Evolutionary conservation across 2,797 vertebrate species (phyloP).

Genomic region (Salmo trutta): DNA sequence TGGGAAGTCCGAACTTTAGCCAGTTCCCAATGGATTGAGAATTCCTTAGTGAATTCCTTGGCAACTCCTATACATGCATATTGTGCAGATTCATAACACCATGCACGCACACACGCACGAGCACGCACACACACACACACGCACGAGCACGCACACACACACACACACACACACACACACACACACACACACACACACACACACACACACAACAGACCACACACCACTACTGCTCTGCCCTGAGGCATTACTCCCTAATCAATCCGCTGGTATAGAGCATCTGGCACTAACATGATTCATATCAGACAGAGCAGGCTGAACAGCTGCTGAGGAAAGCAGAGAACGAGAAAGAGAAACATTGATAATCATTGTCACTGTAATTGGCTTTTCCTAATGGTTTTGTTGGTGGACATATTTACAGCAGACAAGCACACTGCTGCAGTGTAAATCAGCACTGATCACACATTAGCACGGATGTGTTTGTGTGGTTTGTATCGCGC

Average conservation of each 20-base stretch:
- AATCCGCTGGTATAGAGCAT: conserved; percentile 20
- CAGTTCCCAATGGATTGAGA: not conserved
- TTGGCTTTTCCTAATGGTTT: conserved; percentile 22
- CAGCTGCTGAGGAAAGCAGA: conserved; percentile 27
- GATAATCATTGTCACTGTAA: conserved; percentile 9
- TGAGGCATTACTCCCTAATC: conserved; percentile 9
- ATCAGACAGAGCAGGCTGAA: conserved; percentile 10
- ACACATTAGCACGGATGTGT: not conserved
- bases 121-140: not conserved
- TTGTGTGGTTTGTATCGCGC: not conserved
- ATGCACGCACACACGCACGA: not conserved
- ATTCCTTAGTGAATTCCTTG: not conserved
- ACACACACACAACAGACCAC: not conserved
- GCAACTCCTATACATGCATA: not conserved
- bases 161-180: conserved; percentile 5
- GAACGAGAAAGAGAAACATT: not conserved
- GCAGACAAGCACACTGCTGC: conserved; percentile 16
- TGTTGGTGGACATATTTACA: conserved; percentile 23
- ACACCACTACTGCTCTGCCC: not conserved
- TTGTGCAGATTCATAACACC: too few species aligned
- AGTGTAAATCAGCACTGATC: conserved; percentile 10
- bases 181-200: conserved; percentile 3
- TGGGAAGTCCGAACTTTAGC: not conserved
- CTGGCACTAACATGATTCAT: conserved; percentile 25
- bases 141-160: not conserved